Percentiles rank a stretch among this genome's conserved stretches.
These are phyloP conservation scores for Myotis pilosus DNA, from an alignment of 2,797 vertebrate genomes.

Conservation along the genomic window DNA sequence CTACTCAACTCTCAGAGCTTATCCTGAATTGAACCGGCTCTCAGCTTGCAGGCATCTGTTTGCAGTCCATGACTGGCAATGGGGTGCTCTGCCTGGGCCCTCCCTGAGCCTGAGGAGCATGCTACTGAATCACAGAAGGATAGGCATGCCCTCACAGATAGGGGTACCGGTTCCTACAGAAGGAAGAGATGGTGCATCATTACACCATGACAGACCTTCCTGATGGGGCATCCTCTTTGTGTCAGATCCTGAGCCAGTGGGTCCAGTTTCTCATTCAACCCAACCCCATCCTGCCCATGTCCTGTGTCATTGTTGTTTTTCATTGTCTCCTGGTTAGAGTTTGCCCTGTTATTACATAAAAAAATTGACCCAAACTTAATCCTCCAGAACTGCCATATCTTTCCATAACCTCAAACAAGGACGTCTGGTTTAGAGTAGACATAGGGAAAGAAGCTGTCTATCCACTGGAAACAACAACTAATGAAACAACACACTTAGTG, in stretches of 20 bases:
- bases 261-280: not conserved
- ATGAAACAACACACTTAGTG: not conserved
- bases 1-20: not conserved
- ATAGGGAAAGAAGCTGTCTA: not conserved
- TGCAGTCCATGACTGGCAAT: not conserved
- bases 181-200: not conserved
- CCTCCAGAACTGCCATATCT: not conserved
- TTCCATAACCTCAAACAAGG: not conserved
- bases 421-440: not conserved
- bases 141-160: fast-evolving
- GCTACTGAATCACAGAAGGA: not conserved
- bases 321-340: not conserved
- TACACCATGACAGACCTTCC: not conserved
- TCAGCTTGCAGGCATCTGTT: not conserved
- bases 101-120: not conserved
- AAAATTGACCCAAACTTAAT: not conserved
- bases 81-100: not conserved
- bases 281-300: not conserved
- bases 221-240: not conserved
- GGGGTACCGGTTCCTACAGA: not conserved
- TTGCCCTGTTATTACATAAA: not conserved
- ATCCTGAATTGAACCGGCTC: not conserved
- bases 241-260: not conserved
- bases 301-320: not conserved
- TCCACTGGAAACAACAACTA: not conserved